phyloP scores from a whole-genome alignment of 2,888 invertebrate species.

The Lydus trimaculatus region DNA sequence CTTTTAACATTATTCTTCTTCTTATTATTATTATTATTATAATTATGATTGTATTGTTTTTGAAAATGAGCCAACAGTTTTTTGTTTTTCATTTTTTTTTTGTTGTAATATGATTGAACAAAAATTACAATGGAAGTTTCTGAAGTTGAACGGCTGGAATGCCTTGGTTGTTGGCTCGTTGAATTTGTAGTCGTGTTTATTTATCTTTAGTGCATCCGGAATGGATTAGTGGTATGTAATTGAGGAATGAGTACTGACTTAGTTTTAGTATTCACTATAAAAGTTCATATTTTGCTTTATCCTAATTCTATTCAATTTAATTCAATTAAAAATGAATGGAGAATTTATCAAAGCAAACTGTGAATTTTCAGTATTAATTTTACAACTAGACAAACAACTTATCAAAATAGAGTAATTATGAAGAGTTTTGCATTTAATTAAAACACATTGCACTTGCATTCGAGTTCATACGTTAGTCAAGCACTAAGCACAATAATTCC shows the following conservation, averaged over 20 bases:
- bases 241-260: conserved; percentile 55
- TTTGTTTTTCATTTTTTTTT: too few relatives aligned
- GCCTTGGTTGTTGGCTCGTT: conserved; percentile 25
- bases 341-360: conserved; percentile 6
- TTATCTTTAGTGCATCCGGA: conserved; percentile 44
- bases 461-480: not conserved
- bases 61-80: not conserved
- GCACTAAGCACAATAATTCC: conserved; percentile 16
- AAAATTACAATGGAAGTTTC: too few relatives aligned
- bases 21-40: conserved; percentile 5
- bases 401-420: conserved; percentile 24
- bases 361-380: conserved; percentile 28
- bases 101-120: not conserved
- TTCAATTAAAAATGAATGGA: not conserved
- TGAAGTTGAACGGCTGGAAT: not conserved
- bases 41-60: not conserved
- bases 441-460: conserved; percentile 29
- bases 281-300: conserved; percentile 14
- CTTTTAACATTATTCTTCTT: too few relatives aligned
- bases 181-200: conserved; percentile 11
- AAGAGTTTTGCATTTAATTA: conserved; percentile 27
- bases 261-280: conserved; percentile 47
- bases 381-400: conserved; percentile 24
- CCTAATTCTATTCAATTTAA: not conserved
- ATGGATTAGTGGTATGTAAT: conserved; percentile 52